Evolutionary conservation across 2,113 vertebrate genomes (phyloP).

Genomic region (Campylomormyrus numenius): DNA sequence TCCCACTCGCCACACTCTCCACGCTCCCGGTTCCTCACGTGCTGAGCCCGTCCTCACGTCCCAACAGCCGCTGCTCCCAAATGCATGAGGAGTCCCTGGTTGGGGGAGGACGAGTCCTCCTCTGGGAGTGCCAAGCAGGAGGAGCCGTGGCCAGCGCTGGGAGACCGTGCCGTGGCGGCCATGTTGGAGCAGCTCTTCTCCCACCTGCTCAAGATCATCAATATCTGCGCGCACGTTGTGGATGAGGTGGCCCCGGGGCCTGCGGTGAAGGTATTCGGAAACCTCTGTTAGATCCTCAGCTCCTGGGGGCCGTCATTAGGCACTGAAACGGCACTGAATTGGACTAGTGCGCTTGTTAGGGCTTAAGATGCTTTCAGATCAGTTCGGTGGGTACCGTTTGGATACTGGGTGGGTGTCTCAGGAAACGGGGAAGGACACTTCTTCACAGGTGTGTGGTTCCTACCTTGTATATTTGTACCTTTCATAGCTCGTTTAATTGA

Average conservation of each 20-base stretch:
- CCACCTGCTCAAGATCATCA: slow-evolving; percentile 86
- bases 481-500: not conserved
- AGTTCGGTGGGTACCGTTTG: not conserved
- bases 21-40: not conserved
- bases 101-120: slow-evolving; percentile 73
- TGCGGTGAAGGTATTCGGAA: slow-evolving; percentile 70
- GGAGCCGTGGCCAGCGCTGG: slow-evolving; percentile 82
- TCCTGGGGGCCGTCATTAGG: not conserved
- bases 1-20: no score
- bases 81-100: slow-evolving; percentile 84
- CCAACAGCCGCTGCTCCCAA: slow-evolving; percentile 78
- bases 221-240: slow-evolving; percentile 91
- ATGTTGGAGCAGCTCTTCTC: slow-evolving; percentile 92
- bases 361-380: not conserved
- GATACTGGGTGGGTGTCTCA: not conserved
- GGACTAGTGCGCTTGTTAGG: not conserved
- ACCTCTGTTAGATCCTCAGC: not conserved
- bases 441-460: not conserved
- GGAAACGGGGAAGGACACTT: not conserved
- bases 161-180: slow-evolving; percentile 72
- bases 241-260: slow-evolving; percentile 87
- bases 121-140: slow-evolving; percentile 68
- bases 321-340: not conserved
- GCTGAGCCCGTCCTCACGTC: not conserved
- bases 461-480: not conserved